Percentiles rank a stretch among this genome's conserved stretches.
These are phyloP conservation scores for Siniperca knerii DNA, from an alignment of 2,113 vertebrate genomes.

Conservation along the genomic window DNA sequence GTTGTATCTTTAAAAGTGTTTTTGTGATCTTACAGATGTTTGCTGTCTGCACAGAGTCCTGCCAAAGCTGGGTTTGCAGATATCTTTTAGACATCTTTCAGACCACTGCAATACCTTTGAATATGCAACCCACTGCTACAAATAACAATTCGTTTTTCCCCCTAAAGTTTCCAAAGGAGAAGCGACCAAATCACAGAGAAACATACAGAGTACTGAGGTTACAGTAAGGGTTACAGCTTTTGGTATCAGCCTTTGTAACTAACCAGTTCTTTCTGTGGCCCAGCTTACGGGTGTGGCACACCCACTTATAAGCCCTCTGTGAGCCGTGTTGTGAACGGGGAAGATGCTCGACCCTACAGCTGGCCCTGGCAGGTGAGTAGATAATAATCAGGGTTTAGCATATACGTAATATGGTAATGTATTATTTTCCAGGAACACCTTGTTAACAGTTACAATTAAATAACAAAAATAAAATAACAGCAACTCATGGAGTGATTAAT, in stretches of 20 bases:
- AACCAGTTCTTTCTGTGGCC: background rate
- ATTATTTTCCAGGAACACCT: background rate
- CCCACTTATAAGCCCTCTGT: conserved; percentile 20
- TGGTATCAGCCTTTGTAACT: background rate
- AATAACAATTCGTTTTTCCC: background rate
- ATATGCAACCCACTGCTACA: background rate
- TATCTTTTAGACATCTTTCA: background rate
- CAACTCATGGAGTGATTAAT: background rate
- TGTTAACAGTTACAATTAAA: background rate
- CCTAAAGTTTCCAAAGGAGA: background rate
- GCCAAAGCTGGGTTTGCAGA: too few relatives aligned
- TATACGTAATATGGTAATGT: background rate
- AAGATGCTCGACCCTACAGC: conserved; percentile 46
- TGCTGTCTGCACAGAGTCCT: too few relatives aligned
- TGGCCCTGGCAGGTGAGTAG: conserved; percentile 67
- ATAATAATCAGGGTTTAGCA: background rate
- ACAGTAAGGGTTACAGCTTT: background rate
- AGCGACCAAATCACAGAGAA: background rate
- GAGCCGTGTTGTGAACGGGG: conserved; percentile 58
- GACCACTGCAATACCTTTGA: background rate
- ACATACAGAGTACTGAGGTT: background rate
- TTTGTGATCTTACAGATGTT: too few relatives aligned
- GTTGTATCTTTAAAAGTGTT: too few relatives aligned
- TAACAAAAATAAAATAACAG: background rate
- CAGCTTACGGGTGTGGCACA: conserved; percentile 27